These are phyloP conservation scores for Leptoclinus maculatus DNA, from an alignment of 2,797 vertebrate genomes.

Conservation along the genomic window DNA sequence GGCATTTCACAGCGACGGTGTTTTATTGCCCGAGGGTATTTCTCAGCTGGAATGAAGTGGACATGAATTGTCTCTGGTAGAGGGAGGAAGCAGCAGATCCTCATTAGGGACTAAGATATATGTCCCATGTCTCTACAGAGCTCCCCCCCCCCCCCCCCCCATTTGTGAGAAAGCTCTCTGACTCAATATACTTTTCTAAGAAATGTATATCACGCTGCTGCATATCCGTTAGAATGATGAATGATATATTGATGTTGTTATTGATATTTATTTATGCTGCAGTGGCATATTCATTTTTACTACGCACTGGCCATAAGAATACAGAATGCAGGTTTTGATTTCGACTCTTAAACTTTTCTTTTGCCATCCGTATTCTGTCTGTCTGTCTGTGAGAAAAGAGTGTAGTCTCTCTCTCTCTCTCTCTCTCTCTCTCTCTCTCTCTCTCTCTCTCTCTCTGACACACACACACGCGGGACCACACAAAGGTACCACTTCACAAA, in stretches of 20 bases:
- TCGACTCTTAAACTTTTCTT: slow-evolving; percentile 22
- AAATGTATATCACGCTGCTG: slow-evolving; percentile 24
- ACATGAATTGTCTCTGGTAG: slow-evolving; percentile 57
- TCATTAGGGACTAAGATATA: slow-evolving; percentile 65
- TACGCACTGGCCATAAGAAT: slow-evolving; percentile 25
- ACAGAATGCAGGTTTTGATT: slow-evolving; percentile 29
- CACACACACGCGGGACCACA: background rate
- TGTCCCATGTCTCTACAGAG: slow-evolving; percentile 20
- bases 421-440: background rate
- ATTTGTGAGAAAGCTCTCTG: slow-evolving; percentile 32
- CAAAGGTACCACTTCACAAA: slow-evolving; percentile 38
- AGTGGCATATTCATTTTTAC: slow-evolving; percentile 30
- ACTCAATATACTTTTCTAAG: slow-evolving; percentile 6
- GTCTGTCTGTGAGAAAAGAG: slow-evolving; percentile 1
- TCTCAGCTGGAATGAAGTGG: slow-evolving; percentile 42
- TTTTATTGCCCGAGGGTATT: slow-evolving; percentile 42
- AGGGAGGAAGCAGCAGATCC: slow-evolving; percentile 49
- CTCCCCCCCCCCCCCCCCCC: slow-evolving; percentile 7
- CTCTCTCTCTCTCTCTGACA: background rate
- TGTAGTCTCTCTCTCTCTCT: slow-evolving; percentile 9
- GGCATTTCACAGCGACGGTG: slow-evolving; percentile 2
- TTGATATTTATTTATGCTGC: slow-evolving; percentile 47
- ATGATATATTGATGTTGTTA: slow-evolving; percentile 46
- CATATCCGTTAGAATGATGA: slow-evolving; percentile 31
- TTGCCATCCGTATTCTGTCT: slow-evolving; percentile 1